A percentile compares a stretch with the other conserved stretches of the same genome.
Conservation (phyloP, 2,113 vertebrate genomes). For the Scopus umbretta region DNA sequence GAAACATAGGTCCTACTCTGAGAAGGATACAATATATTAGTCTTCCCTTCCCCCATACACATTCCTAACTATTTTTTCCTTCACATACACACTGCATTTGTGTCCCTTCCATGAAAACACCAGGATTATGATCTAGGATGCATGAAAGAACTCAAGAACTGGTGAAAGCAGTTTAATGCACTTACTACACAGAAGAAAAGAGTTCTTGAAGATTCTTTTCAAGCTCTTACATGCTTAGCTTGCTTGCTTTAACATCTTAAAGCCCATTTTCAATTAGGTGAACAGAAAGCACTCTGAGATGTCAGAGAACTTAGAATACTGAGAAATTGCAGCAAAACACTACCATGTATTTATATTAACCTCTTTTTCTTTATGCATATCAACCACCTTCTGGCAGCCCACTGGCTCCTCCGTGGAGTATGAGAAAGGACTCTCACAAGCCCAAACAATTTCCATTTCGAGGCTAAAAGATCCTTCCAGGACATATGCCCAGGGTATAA, state of each 20-base stretch:
- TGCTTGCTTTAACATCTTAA: not conserved
- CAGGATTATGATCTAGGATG: not conserved
- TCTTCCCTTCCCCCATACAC: not conserved
- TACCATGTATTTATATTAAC: not conserved
- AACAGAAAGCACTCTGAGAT: not conserved
- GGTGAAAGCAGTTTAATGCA: not conserved
- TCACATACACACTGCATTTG: not conserved
- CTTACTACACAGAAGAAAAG: not conserved
- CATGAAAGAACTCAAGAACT: not conserved
- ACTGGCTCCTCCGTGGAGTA: not conserved
- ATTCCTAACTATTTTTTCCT: not conserved
- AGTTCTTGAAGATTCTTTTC: not conserved
- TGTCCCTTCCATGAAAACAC: not conserved
- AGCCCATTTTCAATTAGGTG: not conserved
- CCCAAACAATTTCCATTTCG: not conserved
- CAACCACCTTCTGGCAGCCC: not conserved
- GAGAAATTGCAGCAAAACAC: not conserved
- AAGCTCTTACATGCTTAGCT: not conserved
- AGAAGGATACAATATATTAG: not conserved
- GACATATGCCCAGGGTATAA: not conserved
- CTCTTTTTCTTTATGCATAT: not conserved
- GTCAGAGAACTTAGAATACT: not conserved
- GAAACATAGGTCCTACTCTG: not conserved
- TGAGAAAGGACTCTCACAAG: not conserved
- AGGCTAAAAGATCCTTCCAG: not conserved